phyloP scores from a whole-genome alignment of 2,113 vertebrate species.

The Salvelinus fontinalis region DNA sequence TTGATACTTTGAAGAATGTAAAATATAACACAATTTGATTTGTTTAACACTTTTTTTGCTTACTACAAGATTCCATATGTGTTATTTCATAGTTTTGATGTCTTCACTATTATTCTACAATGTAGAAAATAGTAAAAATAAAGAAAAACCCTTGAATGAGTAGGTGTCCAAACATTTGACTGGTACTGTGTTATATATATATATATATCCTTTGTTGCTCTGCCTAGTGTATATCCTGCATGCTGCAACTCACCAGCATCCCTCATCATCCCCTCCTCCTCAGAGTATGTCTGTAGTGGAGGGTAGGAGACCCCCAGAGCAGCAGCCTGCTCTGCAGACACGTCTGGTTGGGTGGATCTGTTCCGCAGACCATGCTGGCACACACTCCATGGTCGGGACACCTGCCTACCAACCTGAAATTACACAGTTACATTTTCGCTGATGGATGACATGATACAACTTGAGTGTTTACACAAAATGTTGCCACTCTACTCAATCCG shows the following conservation, averaged over 20 bases:
- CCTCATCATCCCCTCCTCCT: slow-evolving; percentile 16
- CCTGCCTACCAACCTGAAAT: slow-evolving; percentile 3
- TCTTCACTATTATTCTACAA: too few relatives aligned
- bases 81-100: too few relatives aligned
- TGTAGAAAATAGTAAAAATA: too few relatives aligned
- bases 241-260: background rate
- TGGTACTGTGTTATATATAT: background rate
- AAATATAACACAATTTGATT: too few relatives aligned
- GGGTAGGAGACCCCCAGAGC: background rate
- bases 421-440: background rate
- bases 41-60: too few relatives aligned
- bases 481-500: background rate
- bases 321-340: slow-evolving; percentile 7
- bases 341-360: background rate
- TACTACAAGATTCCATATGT: too few relatives aligned
- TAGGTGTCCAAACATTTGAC: background rate
- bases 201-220: too few relatives aligned
- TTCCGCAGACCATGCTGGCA: background rate
- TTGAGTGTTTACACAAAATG: background rate
- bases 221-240: too few relatives aligned
- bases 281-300: slow-evolving; percentile 5
- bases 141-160: too few relatives aligned
- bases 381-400: slow-evolving; percentile 1
- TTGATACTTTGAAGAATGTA: too few relatives aligned
- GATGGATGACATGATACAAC: background rate